Evolutionary conservation across 2,888 invertebrate species (phyloP).

Genomic region (Chelonus formosanus): DNA sequence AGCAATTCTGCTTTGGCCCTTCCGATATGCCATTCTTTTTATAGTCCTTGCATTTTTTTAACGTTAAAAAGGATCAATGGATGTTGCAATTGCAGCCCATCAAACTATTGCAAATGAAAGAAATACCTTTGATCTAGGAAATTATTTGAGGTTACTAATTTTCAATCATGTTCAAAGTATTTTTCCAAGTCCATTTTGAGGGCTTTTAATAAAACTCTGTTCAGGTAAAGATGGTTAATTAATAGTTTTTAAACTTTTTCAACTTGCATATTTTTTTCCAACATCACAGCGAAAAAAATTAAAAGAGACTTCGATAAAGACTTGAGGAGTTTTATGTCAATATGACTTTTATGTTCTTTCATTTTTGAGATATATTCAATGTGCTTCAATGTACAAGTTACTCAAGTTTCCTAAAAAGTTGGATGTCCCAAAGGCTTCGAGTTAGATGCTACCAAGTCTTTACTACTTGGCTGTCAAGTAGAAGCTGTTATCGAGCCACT

Average conservation of each 20-base stretch:
- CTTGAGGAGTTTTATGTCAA: neutral
- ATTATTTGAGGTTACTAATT: neutral
- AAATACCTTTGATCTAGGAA: neutral
- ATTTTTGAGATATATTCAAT: conserved; percentile 10
- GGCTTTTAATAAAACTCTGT: no score
- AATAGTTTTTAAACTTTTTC: conserved; percentile 3
- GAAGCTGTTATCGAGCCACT: conserved; percentile 50
- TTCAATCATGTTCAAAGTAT: neutral
- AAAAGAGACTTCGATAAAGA: conserved; percentile 7
- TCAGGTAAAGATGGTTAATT: neutral
- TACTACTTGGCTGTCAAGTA: conserved; percentile 43
- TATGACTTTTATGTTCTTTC: conserved; percentile 14
- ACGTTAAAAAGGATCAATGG: neutral
- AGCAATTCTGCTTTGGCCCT: no score
- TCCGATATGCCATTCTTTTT: neutral
- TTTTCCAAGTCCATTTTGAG: neutral
- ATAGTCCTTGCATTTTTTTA: neutral
- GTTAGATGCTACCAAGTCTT: conserved; percentile 17
- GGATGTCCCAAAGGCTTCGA: conserved; percentile 21
- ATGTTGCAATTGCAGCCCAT: neutral
- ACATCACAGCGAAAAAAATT: neutral
- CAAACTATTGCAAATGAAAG: neutral
- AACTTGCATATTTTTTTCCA: neutral
- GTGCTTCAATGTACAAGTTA: conserved; percentile 17
- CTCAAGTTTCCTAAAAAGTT: conserved; percentile 23